phyloP scores from a whole-genome alignment of 2,888 invertebrate genomes.

The Brachyptera putata region DNA sequence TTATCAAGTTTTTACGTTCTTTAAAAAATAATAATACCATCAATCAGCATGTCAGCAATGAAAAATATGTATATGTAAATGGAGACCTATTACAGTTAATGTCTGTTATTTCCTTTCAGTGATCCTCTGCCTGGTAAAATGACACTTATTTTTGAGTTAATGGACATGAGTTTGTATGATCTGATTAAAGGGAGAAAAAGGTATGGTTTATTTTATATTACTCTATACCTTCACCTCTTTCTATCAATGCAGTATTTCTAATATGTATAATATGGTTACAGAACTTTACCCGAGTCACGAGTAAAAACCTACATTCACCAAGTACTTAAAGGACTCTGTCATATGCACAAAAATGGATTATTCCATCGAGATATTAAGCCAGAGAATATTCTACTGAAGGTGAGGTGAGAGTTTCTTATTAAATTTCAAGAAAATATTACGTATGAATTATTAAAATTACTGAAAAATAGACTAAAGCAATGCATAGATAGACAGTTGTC shows the following conservation, averaged over 20 bases:
- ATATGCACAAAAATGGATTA: conserved; percentile 57
- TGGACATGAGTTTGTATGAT: conserved; percentile 67
- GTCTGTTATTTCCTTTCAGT: conserved; percentile 42
- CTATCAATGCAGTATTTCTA: too few relatives aligned
- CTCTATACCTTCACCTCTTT: too few relatives aligned
- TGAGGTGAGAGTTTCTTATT: conserved; percentile 37
- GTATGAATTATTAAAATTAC: neutral
- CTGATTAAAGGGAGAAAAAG: conserved; percentile 53
- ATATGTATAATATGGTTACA: too few relatives aligned
- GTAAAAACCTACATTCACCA: conserved; percentile 58
- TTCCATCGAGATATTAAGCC: conserved; percentile 69
- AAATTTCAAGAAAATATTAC: neutral
- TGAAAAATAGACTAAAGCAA: neutral
- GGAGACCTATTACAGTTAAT: neutral
- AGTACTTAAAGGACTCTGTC: conserved; percentile 56
- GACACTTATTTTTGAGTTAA: conserved; percentile 60
- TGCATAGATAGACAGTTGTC: too few relatives aligned
- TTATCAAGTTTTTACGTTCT: too few relatives aligned
- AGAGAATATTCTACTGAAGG: conserved; percentile 63
- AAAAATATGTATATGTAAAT: too few relatives aligned
- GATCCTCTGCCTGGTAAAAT: conserved; percentile 55
- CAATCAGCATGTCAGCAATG: too few relatives aligned
- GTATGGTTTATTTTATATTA: conserved; percentile 37
- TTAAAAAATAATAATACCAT: too few relatives aligned
- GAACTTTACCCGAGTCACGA: conserved; percentile 50